Base-by-base conservation (phyloP, 1,140 invertebrate genomes). In the Coelopa frigida region DNA sequence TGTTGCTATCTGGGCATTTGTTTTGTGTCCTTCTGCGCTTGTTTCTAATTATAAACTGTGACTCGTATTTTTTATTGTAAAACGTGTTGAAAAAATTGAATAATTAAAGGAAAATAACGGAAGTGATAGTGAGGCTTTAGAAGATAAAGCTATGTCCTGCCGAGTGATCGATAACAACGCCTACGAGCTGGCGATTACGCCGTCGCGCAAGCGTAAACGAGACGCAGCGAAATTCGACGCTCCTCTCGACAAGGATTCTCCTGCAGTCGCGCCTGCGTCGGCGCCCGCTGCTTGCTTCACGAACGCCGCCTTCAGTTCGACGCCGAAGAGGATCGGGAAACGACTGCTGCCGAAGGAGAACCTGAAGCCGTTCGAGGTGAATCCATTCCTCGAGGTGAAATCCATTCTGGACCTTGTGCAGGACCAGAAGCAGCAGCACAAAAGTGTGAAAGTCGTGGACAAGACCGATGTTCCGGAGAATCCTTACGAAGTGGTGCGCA, bases 401-500 rank as follows among this genome's bases (percentile, higher is more conserved):
- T 68, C 65, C 2, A 68, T 68, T 33, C 46, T 57, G 3, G 60
- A 63, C 23, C 40, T 68, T n/a, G n/a, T n/a, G 24, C 27, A n/a
- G 27, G n/a, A 7, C 33, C 5, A 35, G 5, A 5, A 49, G 18
- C 27, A 48, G 7, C 24, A 36, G 38, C 39, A 33, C 10, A 3
- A 33, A 10, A 27, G 15, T 33, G 37, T 36, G 14, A 36, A 29
- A 29, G n/a, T n/a, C n/a, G 27, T 10, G 14, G 14, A 14, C 14
- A 29, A 29, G 27, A 29, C 27, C 8, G 31, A 31, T 43, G 8
- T 26, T n/a, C 20, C 50, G 12, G 26, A 37, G 0, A 70, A 70
- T 57, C 66, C 66, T 5, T 70, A 54, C 41, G 67, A 70, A 42
- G 66, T 70, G 3, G 42, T 57, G 29, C 61, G 67, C 15, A 65